Evolutionary conservation across 2,113 vertebrate genomes (phyloP).

Genomic region (Herpetotheres cachinnans): DNA sequence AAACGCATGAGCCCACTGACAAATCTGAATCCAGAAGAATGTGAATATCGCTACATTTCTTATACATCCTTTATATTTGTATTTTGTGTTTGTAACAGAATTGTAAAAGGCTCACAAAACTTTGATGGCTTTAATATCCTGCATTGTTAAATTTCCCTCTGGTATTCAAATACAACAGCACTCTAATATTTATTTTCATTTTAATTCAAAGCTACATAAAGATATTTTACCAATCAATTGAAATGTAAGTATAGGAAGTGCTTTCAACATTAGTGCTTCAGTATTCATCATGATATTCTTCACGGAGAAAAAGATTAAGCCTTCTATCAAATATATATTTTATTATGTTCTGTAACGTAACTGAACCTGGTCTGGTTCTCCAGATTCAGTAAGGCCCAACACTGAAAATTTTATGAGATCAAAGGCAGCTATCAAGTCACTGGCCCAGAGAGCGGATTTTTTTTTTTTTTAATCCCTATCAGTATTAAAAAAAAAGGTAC

Average conservation of each 20-base stretch:
- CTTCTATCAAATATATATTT: neutral
- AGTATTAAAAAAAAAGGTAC: neutral
- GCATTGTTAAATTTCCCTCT: neutral
- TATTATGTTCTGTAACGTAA: neutral
- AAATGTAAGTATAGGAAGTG: neutral
- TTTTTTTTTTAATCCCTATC: neutral
- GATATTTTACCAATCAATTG: neutral
- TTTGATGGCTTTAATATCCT: neutral
- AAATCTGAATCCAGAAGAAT: neutral
- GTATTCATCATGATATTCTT: neutral
- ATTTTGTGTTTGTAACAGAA: neutral
- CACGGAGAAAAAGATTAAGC: neutral
- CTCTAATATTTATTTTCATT: neutral
- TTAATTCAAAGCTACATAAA: neutral
- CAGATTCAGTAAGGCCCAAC: neutral
- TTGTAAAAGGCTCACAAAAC: neutral
- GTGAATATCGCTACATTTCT: neutral
- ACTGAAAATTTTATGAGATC: neutral
- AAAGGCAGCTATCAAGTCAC: neutral
- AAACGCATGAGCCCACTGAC: neutral
- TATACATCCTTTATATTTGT: neutral
- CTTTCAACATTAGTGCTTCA: neutral
- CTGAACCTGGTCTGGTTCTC: neutral
- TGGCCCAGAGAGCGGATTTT: rapidly evolving
- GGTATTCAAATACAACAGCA: neutral